Evolutionary conservation across 2,113 vertebrate species (phyloP).

Genomic region (Theristicus caerulescens): DNA sequence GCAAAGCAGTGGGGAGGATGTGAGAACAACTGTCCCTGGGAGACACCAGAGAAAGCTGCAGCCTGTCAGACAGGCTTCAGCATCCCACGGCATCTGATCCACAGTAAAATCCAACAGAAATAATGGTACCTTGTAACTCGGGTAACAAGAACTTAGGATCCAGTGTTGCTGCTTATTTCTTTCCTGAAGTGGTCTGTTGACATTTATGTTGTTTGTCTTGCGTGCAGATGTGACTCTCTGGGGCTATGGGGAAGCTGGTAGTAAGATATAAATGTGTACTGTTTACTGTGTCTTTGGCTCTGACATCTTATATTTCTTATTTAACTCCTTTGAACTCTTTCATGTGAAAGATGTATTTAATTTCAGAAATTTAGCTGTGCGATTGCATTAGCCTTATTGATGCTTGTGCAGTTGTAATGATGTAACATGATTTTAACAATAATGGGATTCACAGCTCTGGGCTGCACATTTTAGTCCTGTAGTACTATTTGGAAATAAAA

Average conservation of each 20-base stretch:
- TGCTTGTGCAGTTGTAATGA: background rate
- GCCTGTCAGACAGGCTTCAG: background rate
- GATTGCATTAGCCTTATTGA: background rate
- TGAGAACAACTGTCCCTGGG: background rate
- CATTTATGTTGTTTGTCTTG: conserved; percentile 21
- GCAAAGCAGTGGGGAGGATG: background rate
- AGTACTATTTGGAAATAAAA: background rate
- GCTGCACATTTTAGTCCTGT: background rate
- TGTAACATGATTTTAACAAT: background rate
- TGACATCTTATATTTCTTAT: background rate
- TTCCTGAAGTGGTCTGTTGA: background rate
- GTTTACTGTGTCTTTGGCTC: background rate
- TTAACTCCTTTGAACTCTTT: background rate
- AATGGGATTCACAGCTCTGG: background rate
- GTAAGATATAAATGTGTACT: background rate
- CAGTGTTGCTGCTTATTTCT: conserved; percentile 7
- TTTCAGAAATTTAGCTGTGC: background rate
- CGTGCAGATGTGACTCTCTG: background rate
- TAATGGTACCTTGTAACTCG: background rate
- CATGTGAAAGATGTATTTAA: background rate
- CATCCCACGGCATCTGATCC: conserved; percentile 17
- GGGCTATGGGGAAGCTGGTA: background rate
- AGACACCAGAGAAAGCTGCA: background rate
- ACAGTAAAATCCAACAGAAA: conserved; percentile 21
- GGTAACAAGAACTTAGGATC: conserved; percentile 7